A percentile compares a stretch with the other conserved stretches of the same genome.
phyloP scores from a whole-genome alignment of 2,888 invertebrate species.

The Lottia gigantea region DNA sequence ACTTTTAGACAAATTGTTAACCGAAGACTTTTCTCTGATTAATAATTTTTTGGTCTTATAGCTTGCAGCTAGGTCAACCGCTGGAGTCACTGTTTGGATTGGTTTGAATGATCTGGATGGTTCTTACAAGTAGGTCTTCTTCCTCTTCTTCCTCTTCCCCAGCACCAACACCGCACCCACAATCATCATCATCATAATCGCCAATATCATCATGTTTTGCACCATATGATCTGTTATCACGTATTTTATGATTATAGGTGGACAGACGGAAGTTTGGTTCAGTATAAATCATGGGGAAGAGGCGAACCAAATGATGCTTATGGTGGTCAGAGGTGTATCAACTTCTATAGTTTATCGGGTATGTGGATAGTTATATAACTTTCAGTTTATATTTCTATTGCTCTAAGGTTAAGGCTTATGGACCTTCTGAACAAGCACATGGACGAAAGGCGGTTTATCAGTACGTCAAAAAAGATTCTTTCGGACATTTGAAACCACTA shows the following conservation, averaged over 20 bases:
- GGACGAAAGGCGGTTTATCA: too few relatives aligned
- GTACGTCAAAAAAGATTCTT: too few relatives aligned
- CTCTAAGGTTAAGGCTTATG: too few relatives aligned
- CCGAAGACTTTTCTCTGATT: too few relatives aligned
- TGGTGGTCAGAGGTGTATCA: slow-evolving; percentile 30
- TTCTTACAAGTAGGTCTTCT: slow-evolving; percentile 25
- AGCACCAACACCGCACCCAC: not conserved
- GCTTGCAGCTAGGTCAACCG: too few relatives aligned
- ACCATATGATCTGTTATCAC: not conserved
- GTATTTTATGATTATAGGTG: slow-evolving; percentile 31
- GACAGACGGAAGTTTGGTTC: slow-evolving; percentile 38
- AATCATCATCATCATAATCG: too few relatives aligned
- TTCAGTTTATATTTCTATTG: not conserved
- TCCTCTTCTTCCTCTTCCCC: not conserved
- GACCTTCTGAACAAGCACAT: too few relatives aligned
- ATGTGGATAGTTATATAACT: not conserved
- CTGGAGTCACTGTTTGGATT: slow-evolving; percentile 33
- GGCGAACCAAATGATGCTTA: slow-evolving; percentile 37
- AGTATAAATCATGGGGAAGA: slow-evolving; percentile 38
- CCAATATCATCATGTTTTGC: not conserved
- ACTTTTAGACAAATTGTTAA: too few relatives aligned
- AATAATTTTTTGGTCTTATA: too few relatives aligned
- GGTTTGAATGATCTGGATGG: slow-evolving; percentile 44
- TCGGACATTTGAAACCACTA: too few relatives aligned
- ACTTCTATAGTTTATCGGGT: slow-evolving; percentile 32